phyloP scores from a whole-genome alignment of 2,113 vertebrate species.

The Beaufortia kweichowensis region DNA sequence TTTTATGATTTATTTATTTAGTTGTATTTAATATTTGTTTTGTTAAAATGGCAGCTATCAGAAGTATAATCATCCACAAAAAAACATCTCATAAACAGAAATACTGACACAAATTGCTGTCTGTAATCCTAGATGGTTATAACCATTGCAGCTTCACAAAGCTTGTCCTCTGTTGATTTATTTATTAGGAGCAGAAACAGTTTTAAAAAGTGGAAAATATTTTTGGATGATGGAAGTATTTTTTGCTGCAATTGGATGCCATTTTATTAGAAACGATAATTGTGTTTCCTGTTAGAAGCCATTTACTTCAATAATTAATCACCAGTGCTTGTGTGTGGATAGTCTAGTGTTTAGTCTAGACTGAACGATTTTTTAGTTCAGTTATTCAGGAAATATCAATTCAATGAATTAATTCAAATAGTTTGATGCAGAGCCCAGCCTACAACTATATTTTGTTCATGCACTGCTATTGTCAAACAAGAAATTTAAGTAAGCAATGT shows the following conservation, averaged over 20 bases:
- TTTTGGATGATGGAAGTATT: no score
- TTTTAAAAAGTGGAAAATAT: no score
- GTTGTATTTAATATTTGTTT: neutral
- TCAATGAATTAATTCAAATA: neutral
- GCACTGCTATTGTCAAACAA: neutral
- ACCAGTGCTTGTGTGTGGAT: neutral
- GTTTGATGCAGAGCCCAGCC: neutral
- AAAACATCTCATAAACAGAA: slow-evolving; percentile 12
- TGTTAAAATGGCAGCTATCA: slow-evolving; percentile 5
- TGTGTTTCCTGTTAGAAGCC: no score
- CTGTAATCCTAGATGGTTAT: neutral
- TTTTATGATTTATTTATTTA: slow-evolving; percentile 5
- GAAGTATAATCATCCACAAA: slow-evolving; percentile 6
- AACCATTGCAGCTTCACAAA: no score
- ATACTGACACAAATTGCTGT: neutral
- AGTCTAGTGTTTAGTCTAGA: slow-evolving; percentile 26
- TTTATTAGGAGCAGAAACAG: no score
- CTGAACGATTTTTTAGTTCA: neutral
- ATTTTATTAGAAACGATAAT: no score
- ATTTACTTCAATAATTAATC: neutral
- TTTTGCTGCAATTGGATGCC: no score
- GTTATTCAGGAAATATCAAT: neutral
- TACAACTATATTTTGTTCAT: neutral
- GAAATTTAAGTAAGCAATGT: neutral
- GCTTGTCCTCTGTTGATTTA: no score